Evolutionary conservation across 1,140 invertebrate species (phyloP), one percentile per base, ranked within the genome.

Genomic region (Mizuhopecten yessoensis): DNA sequence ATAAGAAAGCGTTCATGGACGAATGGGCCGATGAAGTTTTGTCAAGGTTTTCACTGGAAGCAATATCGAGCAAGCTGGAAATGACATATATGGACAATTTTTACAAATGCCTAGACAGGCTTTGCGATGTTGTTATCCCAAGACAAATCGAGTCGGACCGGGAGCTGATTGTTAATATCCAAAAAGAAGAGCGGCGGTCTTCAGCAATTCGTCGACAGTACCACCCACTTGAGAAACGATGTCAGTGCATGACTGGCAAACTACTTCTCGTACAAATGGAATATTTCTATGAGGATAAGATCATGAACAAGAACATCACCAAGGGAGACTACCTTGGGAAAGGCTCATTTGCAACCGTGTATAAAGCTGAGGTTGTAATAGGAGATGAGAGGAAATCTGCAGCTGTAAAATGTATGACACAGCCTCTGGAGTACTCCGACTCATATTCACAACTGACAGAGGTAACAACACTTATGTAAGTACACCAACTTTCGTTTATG

Each of bases 91-190:
- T 93, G 29, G 86, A 36, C 15, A 49, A 91, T 20, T 94, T 92
- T 33, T 87, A 92, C 33, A 88, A 11, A 33, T 92, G 92, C 42
- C 87, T 94, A 10, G 33, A 91, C 42, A n/a, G 89, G 34, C 33
- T 94, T 20, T 94, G 93, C 89, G 87, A 91, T n/a, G 87, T 92
- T 11, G 86, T 90, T 7, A 94, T 94, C 39, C 93, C 93, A 39
- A 49, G 91, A 45, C 92, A 92, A 42, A 94, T 94, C 45, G 49
- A 86, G 36, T 92, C 92, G 3, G 93, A 94, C 45, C 39, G 90
- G 88, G 34, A 92, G 34, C 75, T 90, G 1, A 90, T 94, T 23
- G 87, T 89, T 39, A 57, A 90, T 33, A 94, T 94, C 34, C 75
- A 87, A 10, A 91, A 92, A 49, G 93, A 94, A n/a, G 39, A 75